These are phyloP conservation scores for Seira sanloemensis DNA, from an alignment of 2,888 invertebrate species.

Conservation along the genomic window DNA sequence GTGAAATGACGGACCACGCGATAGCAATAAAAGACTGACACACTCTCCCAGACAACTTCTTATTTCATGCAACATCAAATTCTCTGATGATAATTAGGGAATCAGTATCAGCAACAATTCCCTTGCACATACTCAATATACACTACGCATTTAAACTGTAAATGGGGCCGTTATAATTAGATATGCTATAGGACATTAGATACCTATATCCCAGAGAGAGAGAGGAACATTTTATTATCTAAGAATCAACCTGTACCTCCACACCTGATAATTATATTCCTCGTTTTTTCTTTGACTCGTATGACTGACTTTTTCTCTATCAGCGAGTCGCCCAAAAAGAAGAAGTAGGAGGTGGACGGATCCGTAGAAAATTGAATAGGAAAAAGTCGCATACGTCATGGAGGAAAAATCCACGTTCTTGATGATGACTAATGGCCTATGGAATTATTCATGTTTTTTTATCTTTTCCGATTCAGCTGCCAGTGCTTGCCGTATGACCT, in stretches of 20 bases:
- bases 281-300: neutral
- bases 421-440: conserved; percentile 36
- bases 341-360: neutral
- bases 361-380: neutral
- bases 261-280: conserved; percentile 34
- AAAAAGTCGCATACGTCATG: conserved; percentile 16
- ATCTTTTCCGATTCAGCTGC: neutral
- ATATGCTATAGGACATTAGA: neutral
- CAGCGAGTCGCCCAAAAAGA: conserved; percentile 3
- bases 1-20: neutral
- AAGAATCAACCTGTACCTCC: conserved; percentile 42
- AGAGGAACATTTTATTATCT: conserved; percentile 36
- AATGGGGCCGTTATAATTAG: conserved; percentile 38
- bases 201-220: neutral
- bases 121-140: neutral
- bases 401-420: conserved; percentile 21
- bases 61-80: conserved; percentile 50
- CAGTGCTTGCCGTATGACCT: neutral
- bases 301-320: conserved; percentile 16
- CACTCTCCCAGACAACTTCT: conserved; percentile 7
- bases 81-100: conserved; percentile 46
- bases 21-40: neutral
- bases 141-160: conserved; percentile 31
- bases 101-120: conserved; percentile 25
- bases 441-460: conserved; percentile 13